These are phyloP conservation scores for Rattus norvegicus DNA, from an alignment of 2,113 vertebrate species.

Conservation along the genomic window DNA sequence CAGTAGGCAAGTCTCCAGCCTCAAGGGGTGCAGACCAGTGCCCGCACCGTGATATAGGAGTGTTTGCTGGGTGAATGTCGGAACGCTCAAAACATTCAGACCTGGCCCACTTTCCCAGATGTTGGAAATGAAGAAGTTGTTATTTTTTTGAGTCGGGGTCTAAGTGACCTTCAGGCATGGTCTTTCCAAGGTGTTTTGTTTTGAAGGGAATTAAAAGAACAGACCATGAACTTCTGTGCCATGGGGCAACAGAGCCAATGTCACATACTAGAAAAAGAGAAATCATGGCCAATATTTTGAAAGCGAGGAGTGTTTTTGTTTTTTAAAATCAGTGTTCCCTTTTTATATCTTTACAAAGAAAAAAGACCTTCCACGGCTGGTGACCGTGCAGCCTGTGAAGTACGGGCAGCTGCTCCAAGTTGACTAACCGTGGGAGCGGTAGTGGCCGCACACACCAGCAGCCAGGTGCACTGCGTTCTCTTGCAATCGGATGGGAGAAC, in stretches of 20 bases:
- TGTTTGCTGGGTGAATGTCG: slow-evolving; percentile 63
- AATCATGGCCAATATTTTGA: slow-evolving; percentile 40
- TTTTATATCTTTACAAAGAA: not conserved
- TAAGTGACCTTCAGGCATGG: not conserved
- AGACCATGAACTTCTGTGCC: slow-evolving; percentile 2
- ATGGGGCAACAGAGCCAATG: slow-evolving; percentile 11
- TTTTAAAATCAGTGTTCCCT: slow-evolving; percentile 43
- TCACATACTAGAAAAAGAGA: not conserved
- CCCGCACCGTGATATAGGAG: not conserved
- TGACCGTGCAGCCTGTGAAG: not conserved
- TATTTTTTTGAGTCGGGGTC: not conserved
- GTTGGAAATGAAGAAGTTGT: slow-evolving; percentile 55
- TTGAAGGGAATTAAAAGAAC: not conserved
- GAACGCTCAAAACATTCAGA: slow-evolving; percentile 25
- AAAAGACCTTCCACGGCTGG: not conserved
- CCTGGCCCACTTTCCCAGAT: slow-evolving; percentile 34
- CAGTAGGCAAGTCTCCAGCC: not conserved
- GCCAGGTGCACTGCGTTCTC: slow-evolving; percentile 69
- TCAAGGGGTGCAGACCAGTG: not conserved
- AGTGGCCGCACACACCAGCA: not conserved
- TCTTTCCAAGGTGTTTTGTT: not conserved
- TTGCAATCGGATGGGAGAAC: slow-evolving; percentile 41
- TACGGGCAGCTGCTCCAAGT: slow-evolving; percentile 18
- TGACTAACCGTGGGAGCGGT: not conserved
- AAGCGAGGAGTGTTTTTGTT: not conserved